These are phyloP conservation scores for Atrina japonica DNA, from an alignment of 2,888 invertebrate genomes.

Conservation along the genomic window DNA sequence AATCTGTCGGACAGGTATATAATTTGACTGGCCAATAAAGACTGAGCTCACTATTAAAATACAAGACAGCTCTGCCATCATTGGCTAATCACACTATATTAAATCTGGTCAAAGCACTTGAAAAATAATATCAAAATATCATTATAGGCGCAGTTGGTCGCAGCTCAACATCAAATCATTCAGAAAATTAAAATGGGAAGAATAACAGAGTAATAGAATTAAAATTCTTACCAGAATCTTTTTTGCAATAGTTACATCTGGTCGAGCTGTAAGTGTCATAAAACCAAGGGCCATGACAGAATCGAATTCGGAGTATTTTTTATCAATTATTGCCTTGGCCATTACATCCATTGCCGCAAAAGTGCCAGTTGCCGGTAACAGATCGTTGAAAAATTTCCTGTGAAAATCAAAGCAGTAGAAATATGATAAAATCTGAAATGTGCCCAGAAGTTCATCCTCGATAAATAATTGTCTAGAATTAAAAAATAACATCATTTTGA, in stretches of 20 bases:
- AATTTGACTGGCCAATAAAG: constrained; percentile 31
- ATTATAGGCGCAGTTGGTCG: too few species aligned
- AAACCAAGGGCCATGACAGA: constrained; percentile 44
- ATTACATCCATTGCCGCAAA: constrained; percentile 50
- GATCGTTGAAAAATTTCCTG: constrained; percentile 73
- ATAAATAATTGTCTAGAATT: too few species aligned
- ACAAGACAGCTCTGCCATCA: constrained; percentile 29
- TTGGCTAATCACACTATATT: constrained; percentile 13
- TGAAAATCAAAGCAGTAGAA: constrained; percentile 17
- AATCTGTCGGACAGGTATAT: too few species aligned
- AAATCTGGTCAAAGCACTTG: too few species aligned
- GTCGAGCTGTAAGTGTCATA: constrained; percentile 71
- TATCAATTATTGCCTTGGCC: constrained; percentile 43
- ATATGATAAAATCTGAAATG: too few species aligned
- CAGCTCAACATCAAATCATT: background rate
- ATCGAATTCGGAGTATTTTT: constrained; percentile 33
- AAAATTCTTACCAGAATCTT: constrained; percentile 68
- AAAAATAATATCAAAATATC: too few species aligned
- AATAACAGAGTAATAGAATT: background rate
- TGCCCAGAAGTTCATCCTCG: too few species aligned
- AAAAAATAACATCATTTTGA: too few species aligned
- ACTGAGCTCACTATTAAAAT: constrained; percentile 29
- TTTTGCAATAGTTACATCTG: constrained; percentile 75
- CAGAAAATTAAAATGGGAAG: background rate
- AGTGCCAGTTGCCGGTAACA: constrained; percentile 76